These are phyloP conservation scores for Drosophila nikananu DNA, from an alignment of 1,140 invertebrate genomes.

Conservation along the genomic window DNA sequence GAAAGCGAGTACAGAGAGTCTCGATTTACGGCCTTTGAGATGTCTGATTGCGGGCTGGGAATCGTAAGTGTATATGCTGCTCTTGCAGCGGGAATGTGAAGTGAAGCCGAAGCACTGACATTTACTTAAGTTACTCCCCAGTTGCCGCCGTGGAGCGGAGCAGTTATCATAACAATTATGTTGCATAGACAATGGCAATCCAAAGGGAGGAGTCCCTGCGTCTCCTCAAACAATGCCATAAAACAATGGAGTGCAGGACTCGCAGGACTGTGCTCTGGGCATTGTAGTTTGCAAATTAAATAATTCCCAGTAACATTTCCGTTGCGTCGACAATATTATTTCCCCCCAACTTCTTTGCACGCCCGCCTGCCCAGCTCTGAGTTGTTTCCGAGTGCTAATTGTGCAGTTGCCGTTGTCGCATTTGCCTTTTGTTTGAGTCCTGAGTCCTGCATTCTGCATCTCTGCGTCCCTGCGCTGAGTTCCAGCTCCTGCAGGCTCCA, in stretches of 20 bases:
- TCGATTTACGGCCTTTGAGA: constrained; percentile 75
- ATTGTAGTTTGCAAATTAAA: constrained; percentile 83
- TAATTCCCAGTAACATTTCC: constrained; percentile 83
- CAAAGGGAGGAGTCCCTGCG: constrained; percentile 13
- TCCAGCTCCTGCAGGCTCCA: constrained; percentile 7
- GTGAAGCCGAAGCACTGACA: constrained; percentile 49
- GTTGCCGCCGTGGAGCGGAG: constrained; percentile 52
- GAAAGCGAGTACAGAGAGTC: constrained; percentile 34
- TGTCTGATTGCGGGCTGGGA: constrained; percentile 34
- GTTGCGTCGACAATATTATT: constrained; percentile 82
- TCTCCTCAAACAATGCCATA: constrained; percentile 70
- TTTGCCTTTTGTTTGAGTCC: constrained; percentile 69
- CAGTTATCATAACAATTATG: constrained; percentile 83
- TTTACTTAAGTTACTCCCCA: constrained; percentile 72
- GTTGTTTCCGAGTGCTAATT: constrained; percentile 78
- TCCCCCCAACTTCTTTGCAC: constrained; percentile 62
- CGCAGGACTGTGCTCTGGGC: constrained; percentile 47
- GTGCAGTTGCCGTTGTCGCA: constrained; percentile 67
- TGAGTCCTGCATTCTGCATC: constrained; percentile 31
- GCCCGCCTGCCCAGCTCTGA: constrained; percentile 37
- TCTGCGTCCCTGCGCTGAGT: constrained; percentile 7
- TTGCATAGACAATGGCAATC: constrained; percentile 69
- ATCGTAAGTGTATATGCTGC: constrained; percentile 13
- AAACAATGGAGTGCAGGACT: constrained; percentile 62
- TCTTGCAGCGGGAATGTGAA: constrained; percentile 15